These are phyloP conservation scores for Synergus japonicus DNA, from an alignment of 2,888 invertebrate genomes.

Conservation along the genomic window DNA sequence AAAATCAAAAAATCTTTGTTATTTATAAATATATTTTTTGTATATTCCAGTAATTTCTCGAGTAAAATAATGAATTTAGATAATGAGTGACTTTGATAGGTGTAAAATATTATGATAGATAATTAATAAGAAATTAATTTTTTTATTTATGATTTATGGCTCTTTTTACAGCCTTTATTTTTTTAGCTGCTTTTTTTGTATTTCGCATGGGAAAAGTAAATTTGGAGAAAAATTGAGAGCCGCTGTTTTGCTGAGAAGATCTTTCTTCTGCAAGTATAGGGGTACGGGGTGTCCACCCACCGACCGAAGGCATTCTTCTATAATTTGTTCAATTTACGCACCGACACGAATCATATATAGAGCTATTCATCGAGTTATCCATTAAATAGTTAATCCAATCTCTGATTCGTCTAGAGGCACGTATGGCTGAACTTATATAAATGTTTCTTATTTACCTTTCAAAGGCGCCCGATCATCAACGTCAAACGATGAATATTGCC, in stretches of 20 bases:
- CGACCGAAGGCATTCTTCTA: slow-evolving; percentile 72
- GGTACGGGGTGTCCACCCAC: slow-evolving; percentile 63
- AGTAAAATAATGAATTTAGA: too few species aligned
- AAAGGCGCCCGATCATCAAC: slow-evolving; percentile 27
- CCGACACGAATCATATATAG: slow-evolving; percentile 67
- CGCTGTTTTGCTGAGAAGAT: slow-evolving; percentile 43
- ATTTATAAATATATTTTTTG: too few species aligned
- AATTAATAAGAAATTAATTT: too few species aligned
- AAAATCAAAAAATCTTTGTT: background rate
- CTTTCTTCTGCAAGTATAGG: slow-evolving; percentile 48
- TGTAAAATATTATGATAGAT: too few species aligned
- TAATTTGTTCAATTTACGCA: slow-evolving; percentile 76
- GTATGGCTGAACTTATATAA: slow-evolving; percentile 30
- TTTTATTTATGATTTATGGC: too few species aligned
- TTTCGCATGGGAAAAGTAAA: background rate
- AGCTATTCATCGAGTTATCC: slow-evolving; percentile 72
- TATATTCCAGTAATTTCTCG: too few species aligned
- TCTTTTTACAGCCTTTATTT: too few species aligned
- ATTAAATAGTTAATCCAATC: slow-evolving; percentile 73
- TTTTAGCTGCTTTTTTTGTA: background rate
- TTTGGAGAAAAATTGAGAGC: slow-evolving; percentile 49
- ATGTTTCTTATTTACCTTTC: slow-evolving; percentile 37
- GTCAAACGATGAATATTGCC: slow-evolving; percentile 9
- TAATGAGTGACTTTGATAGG: too few species aligned
- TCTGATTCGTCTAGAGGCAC: slow-evolving; percentile 58